Percentiles rank a stretch among this genome's conserved stretches.
phyloP scores from a whole-genome alignment of 2,113 vertebrate genomes.

The Lophochroa leadbeateri region DNA sequence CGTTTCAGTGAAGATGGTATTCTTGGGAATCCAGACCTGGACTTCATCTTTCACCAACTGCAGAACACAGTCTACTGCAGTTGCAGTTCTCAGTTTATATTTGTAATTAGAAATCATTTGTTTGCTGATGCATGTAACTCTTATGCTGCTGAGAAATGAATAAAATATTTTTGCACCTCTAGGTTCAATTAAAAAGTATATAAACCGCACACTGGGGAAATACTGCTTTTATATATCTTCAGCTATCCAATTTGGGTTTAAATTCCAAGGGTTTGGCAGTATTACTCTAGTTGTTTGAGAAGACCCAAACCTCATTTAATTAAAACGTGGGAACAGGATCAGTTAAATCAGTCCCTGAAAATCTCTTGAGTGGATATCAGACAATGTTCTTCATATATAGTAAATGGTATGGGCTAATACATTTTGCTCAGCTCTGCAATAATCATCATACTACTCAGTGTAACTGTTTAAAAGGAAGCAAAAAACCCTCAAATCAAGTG shows the following conservation, averaged over 20 bases:
- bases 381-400: not conserved
- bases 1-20: not conserved
- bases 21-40: not conserved
- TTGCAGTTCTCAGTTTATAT: not conserved
- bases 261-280: not conserved
- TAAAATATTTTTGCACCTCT: not conserved
- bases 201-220: not conserved
- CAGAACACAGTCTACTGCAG: not conserved
- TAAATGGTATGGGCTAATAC: not conserved
- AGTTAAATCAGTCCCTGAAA: not conserved
- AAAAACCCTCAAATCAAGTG: accelerated
- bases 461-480: not conserved
- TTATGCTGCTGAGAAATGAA: not conserved
- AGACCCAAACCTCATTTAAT: not conserved
- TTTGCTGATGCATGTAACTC: not conserved
- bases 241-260: not conserved
- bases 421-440: not conserved
- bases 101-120: not conserved
- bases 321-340: not conserved
- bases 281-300: not conserved
- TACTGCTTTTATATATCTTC: not conserved
- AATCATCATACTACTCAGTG: not conserved
- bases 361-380: not conserved
- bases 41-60: not conserved
- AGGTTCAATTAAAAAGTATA: not conserved